Evolutionary conservation across 2,797 vertebrate species (phyloP), one percentile per base, ranked within the genome.

Genomic region (Falco naumanni): DNA sequence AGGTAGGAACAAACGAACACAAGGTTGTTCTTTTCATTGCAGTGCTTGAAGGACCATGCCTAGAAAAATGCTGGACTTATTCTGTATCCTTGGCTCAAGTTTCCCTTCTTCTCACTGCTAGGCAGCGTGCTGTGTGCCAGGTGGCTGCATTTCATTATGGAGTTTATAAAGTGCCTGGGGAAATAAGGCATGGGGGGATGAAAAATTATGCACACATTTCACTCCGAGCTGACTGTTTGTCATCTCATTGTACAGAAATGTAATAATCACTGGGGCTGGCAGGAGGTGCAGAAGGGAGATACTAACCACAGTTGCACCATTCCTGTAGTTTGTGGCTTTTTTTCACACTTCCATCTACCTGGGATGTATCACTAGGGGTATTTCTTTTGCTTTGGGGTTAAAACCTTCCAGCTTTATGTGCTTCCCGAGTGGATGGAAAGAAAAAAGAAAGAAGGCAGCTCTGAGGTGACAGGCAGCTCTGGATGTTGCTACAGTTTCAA

Each of bases 121-220:
- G 34, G 75, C 93, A 91, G 56, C 2, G 0, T 74, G 71, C 64
- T 70, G 64, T 20, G 24, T 91, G 92, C 92, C 92, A 92, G 89
- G 78, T 84, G 87, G 87, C 87, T 95, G 89, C 87, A 69, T 87
- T 91, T 89, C 92, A 89, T 93, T 75, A 59, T 2, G 5, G 80
- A 54, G 53, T 78, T 94, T 83, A 85, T 59, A 33, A 93, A 87
- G 78, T 33, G 90, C 81, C 87, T 89, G 59, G 68, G 71, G 79
- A 95, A 93, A 85, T 22, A 66, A 93, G 51, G n/a, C 70, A 86
- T 28, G 57, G 59, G 21, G 54, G 81, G 68, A 68, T 87, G 78
- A 87, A 70, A 89, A 90, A 93, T 91, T 45, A 28, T 10, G 1
- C 71, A 64, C 41, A 11, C n/a, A 10, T 63, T 89, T 88, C 77